Conservation (phyloP, 2,113 vertebrate species). For the Istiophorus platypterus region DNA sequence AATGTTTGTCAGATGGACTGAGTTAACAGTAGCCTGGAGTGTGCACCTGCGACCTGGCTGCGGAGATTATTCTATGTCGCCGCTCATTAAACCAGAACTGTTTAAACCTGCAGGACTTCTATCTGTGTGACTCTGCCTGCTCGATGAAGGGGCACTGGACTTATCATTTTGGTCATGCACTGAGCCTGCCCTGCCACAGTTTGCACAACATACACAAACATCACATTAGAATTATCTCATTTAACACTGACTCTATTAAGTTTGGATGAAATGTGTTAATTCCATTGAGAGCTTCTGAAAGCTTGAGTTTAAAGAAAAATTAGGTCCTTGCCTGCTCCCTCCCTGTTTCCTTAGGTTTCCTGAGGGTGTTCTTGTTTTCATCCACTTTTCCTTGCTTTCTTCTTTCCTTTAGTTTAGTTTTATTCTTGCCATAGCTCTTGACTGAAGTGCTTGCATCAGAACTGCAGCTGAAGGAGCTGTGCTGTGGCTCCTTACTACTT, state of each 20-base stretch:
- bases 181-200: constrained; percentile 21
- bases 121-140: constrained; percentile 39
- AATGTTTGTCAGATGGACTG: constrained; percentile 71
- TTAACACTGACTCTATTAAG: neutral
- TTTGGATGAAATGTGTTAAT: constrained; percentile 21
- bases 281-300: neutral
- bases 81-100: constrained; percentile 69
- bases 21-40: constrained; percentile 73
- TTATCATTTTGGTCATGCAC: constrained; percentile 57
- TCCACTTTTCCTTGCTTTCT: neutral
- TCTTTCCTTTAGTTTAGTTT: neutral
- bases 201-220: neutral
- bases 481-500: neutral
- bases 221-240: constrained; percentile 13
- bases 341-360: neutral
- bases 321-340: neutral
- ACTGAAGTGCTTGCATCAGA: neutral
- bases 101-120: constrained; percentile 63
- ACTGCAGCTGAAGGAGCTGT: constrained; percentile 1
- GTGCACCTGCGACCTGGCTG: constrained; percentile 74
- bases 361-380: neutral
- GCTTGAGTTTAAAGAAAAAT: neutral
- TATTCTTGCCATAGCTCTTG: neutral
- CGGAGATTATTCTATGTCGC: constrained; percentile 71
- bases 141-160: constrained; percentile 25